phyloP scores from a whole-genome alignment of 2,113 vertebrate genomes.

The Cryptotis parvus region DNA sequence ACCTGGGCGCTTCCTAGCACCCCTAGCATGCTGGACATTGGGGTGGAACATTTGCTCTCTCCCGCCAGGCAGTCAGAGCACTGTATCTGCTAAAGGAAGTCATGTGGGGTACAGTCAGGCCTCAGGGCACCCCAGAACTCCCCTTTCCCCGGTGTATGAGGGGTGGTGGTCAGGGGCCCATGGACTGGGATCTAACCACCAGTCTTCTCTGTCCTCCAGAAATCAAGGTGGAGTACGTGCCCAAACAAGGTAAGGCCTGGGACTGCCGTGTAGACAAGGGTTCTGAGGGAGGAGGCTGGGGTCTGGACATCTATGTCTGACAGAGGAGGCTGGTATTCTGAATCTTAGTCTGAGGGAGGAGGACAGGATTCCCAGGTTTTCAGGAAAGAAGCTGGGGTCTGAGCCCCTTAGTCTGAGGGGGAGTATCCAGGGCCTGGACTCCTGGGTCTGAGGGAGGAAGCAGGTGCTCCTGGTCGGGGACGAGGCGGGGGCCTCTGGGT shows the following conservation, averaged over 20 bases:
- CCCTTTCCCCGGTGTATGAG: neutral
- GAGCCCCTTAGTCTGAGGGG: neutral
- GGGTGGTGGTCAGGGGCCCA: neutral
- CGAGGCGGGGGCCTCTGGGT: neutral
- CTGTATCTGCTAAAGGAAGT: fast-evolving
- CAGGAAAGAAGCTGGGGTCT: neutral
- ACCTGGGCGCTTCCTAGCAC: no score
- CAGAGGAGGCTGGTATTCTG: neutral
- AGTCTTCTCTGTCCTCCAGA: constrained; percentile 85
- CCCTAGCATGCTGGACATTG: no score
- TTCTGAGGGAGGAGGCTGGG: neutral
- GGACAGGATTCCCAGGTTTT: neutral
- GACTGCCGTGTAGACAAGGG: neutral
- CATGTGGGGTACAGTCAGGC: neutral
- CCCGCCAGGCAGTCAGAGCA: neutral
- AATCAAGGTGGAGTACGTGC: constrained; percentile 95
- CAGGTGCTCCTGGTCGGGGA: neutral
- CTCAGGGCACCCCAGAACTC: neutral
- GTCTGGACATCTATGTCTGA: neutral
- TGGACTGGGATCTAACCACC: neutral
- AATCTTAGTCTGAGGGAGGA: neutral
- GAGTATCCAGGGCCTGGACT: neutral
- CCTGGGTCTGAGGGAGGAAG: neutral
- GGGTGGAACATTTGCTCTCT: neutral
- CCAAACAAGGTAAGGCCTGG: constrained; percentile 90